Evolutionary conservation across 2,888 invertebrate genomes (phyloP).

Genomic region (Acrobasis repandana): DNA sequence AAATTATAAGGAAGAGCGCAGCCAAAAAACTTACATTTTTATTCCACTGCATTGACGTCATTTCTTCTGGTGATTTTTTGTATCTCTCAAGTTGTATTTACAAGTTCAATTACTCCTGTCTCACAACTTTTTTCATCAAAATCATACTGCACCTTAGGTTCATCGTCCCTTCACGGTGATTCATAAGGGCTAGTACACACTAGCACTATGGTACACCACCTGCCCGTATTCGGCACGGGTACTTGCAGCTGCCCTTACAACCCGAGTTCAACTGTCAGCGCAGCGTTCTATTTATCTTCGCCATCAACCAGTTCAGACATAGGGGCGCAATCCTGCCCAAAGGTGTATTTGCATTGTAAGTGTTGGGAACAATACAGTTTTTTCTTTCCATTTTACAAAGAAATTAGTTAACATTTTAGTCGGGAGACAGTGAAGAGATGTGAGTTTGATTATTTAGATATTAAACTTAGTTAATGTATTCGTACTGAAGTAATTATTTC

Average conservation of each 20-base stretch:
- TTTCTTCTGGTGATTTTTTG: too few species aligned
- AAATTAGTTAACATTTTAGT: conserved; percentile 28
- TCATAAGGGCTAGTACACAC: conserved; percentile 11
- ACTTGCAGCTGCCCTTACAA: conserved; percentile 57
- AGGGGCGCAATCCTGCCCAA: conserved; percentile 25
- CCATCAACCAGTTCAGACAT: conserved; percentile 38
- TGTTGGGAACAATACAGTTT: conserved; percentile 9
- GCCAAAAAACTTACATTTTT: too few species aligned
- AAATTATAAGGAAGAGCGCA: too few species aligned
- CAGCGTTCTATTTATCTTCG: conserved; percentile 37
- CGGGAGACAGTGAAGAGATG: conserved; percentile 25
- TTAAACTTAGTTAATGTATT: background rate
- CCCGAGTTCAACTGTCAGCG: conserved; percentile 45
- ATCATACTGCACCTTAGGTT: conserved; percentile 7
- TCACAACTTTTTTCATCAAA: background rate
- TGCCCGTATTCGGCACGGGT: conserved; percentile 18
- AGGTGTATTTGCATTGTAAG: conserved; percentile 20
- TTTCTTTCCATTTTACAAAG: conserved; percentile 4
- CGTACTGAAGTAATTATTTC: too few species aligned
- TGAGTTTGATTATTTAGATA: conserved; percentile 1
- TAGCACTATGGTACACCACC: conserved; percentile 1
- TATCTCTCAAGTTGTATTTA: background rate
- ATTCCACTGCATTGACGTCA: too few species aligned
- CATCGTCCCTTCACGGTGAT: conserved; percentile 3
- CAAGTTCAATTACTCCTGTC: background rate